Evolutionary conservation across 2,888 invertebrate species (phyloP), one percentile per base, ranked within the genome.

Genomic region (Acrobasis repandana): DNA sequence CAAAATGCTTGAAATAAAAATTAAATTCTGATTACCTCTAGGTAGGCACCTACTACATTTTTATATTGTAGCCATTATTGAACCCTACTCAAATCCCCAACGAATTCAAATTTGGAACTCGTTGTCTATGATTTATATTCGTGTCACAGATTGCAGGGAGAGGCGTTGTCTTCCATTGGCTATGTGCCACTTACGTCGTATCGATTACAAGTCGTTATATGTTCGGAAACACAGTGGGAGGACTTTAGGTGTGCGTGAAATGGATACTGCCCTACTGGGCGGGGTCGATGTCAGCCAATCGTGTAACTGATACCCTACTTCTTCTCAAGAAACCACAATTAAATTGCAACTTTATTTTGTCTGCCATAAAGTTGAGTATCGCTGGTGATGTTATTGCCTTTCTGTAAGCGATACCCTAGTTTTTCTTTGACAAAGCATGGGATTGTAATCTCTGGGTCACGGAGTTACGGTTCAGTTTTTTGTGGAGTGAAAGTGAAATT

Each of bases 291-390:
- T 67, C 82, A 83, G 86, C 92, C 92, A 92, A 92, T 92, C 92
- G 83, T 89, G 91, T 91, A 92, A 91, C 82, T 84, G 90, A 92
- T 88, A 92, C 90, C 85, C 77, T 82, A 82, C 84, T 88, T 89
- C 89, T 89, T 88, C 82, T 82, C 69, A 67, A 76, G 66, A 60
- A 61, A 62, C 15, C 46, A 34, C 74, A 77, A 65, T 33, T 50
- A 1, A 82, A 73, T 74, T 57, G 9, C 63, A 51, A 72, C 74
- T 65, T 62, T 80, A 78, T 6, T 0, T 0, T 0, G 2, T 0
- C 2, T 0, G 0, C 0, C 0, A 18, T 72, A 83, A 61, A 69
- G 80, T 67, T 68, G 49, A 72, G 68, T 75, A 66, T 79, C 48
- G 62, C 11, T 49, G 43, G 20, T 34, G n/a, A 9, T n/a, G 52